A percentile compares a stretch with the other conserved stretches of the same genome.
These are phyloP conservation scores for Silurus aristotelis DNA, from an alignment of 2,797 vertebrate species.

Conservation along the genomic window DNA sequence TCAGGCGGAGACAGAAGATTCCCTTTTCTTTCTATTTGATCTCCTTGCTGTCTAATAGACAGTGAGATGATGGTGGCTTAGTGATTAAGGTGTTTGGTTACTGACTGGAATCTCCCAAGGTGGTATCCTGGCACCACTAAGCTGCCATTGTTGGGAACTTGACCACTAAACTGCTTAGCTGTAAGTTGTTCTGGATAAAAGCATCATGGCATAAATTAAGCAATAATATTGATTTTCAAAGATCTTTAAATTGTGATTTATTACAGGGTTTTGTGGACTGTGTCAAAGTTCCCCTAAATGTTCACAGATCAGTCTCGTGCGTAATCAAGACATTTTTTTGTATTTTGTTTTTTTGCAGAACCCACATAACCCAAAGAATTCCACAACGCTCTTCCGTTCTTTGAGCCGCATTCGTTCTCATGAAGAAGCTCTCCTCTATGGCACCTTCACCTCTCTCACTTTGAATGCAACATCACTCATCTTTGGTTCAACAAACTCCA, in stretches of 20 bases:
- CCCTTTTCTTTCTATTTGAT: neutral
- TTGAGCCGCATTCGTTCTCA: conserved; percentile 67
- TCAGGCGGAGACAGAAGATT: neutral
- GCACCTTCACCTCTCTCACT: conserved; percentile 71
- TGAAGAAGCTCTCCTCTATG: conserved; percentile 74
- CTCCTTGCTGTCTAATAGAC: neutral
- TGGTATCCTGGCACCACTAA: neutral
- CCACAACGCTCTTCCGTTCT: conserved; percentile 64
- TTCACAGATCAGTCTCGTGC: neutral
- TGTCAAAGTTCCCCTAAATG: neutral
- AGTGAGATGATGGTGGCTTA: neutral
- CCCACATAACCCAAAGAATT: conserved; percentile 21
- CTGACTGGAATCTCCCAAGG: neutral
- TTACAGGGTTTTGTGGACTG: neutral
- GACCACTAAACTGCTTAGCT: neutral
- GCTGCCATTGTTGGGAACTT: neutral
- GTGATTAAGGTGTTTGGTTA: conserved; percentile 23
- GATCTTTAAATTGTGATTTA: neutral
- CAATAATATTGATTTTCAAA: neutral
- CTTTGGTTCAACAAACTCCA: conserved; percentile 36
- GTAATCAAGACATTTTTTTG: neutral
- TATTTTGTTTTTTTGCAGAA: conserved; percentile 49
- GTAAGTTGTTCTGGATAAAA: neutral
- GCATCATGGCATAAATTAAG: neutral
- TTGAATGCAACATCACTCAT: conserved; percentile 60